These are phyloP conservation scores for Parazoanthus atlanticus DNA, from an alignment of 92 coral and sea anemone genomes.

Conservation along the genomic window DNA sequence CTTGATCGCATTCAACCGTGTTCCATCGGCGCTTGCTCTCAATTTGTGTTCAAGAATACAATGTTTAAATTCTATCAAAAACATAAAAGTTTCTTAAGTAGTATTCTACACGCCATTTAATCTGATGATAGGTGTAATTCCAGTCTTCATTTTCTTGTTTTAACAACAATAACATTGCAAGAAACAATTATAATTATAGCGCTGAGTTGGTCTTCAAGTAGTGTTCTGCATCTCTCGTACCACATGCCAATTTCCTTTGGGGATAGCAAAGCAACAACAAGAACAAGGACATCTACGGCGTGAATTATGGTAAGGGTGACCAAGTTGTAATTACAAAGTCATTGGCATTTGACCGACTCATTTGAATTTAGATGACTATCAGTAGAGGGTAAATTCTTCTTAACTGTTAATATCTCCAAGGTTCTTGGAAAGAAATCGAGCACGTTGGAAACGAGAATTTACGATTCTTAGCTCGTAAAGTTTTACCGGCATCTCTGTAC, in stretches of 20 bases:
- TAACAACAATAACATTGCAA: constrained; percentile 17
- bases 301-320: constrained; percentile 10
- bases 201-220: constrained; percentile 16
- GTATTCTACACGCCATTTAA: background rate
- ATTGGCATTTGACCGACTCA: constrained; percentile 10
- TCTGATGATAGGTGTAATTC: constrained; percentile 16
- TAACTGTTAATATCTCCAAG: background rate
- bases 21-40: background rate
- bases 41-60: constrained; percentile 2
- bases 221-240: background rate
- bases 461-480: background rate
- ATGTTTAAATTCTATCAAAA: constrained; percentile 10
- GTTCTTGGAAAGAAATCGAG: background rate
- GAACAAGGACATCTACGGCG: background rate
- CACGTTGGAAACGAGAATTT: background rate
- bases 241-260: background rate
- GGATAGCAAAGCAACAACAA: background rate
- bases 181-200: constrained; percentile 27
- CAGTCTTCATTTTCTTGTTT: constrained; percentile 18
- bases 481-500: background rate
- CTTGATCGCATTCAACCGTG: background rate
- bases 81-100: constrained; percentile 4
- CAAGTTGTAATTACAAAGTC: constrained; percentile 24
- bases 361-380: constrained; percentile 12
- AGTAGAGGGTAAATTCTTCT: constrained; percentile 8